phyloP scores from a whole-genome alignment of 2,797 vertebrate genomes.

The Chelon labrosus region DNA sequence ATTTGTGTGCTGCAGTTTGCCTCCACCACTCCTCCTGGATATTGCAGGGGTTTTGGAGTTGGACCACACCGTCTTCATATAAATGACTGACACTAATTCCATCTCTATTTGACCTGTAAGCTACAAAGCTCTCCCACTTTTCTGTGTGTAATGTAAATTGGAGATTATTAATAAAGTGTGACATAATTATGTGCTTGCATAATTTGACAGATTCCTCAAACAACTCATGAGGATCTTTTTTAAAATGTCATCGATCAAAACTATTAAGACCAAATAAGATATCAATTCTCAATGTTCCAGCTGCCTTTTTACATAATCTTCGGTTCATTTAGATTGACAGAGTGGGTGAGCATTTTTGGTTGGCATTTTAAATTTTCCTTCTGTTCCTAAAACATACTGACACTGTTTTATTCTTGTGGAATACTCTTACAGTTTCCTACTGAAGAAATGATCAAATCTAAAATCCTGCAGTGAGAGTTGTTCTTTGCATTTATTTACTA shows the following conservation, averaged over 20 bases:
- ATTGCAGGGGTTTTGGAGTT: constrained; percentile 20
- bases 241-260: constrained; percentile 22
- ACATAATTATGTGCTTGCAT: constrained; percentile 18
- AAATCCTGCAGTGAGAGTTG: constrained; percentile 43
- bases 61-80: constrained; percentile 28
- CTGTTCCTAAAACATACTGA: constrained; percentile 30
- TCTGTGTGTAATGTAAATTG: constrained; percentile 32
- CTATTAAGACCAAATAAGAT: constrained; percentile 8
- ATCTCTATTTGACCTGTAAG: constrained; percentile 17
- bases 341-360: constrained; percentile 21
- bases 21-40: constrained; percentile 8
- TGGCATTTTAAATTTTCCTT: background rate
- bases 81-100: constrained; percentile 34
- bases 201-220: constrained; percentile 16
- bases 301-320: constrained; percentile 23
- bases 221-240: constrained; percentile 21
- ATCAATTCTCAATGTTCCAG: constrained; percentile 17
- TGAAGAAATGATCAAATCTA: constrained; percentile 28
- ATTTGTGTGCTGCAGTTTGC: constrained; percentile 23
- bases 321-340: constrained; percentile 31
- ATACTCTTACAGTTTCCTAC: constrained; percentile 18
- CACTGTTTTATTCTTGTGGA: background rate
- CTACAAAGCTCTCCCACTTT: constrained; percentile 1
- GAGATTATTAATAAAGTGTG: constrained; percentile 13
- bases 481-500: constrained; percentile 73